phyloP scores from a whole-genome alignment of 2,888 invertebrate genomes.

The Chouioia cunea region DNA sequence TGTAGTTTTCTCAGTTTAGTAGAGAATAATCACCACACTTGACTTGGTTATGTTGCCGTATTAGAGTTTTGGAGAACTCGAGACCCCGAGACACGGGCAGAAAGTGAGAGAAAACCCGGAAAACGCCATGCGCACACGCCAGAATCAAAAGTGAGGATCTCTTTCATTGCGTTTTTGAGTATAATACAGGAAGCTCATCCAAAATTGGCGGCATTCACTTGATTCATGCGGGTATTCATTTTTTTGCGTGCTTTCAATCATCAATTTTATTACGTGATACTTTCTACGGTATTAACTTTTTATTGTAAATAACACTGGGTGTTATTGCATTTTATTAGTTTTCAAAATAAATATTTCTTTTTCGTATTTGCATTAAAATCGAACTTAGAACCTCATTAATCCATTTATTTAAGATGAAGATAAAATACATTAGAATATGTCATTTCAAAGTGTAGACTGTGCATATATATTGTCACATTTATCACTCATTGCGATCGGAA shows the following conservation, averaged over 20 bases:
- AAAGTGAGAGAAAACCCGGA: constrained; percentile 44
- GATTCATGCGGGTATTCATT: background rate
- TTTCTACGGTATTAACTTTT: too few species aligned
- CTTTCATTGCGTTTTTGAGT: constrained; percentile 62
- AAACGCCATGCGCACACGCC: constrained; percentile 61
- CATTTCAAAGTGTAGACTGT: too few species aligned
- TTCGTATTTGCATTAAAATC: too few species aligned
- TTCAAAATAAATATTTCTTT: too few species aligned
- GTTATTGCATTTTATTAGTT: too few species aligned
- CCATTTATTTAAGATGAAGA: too few species aligned
- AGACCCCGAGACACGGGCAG: constrained; percentile 64
- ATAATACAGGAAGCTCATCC: constrained; percentile 55
- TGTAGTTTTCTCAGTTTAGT: constrained; percentile 61
- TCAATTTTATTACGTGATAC: constrained; percentile 14
- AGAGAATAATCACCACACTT: constrained; percentile 65
- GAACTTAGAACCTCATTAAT: too few species aligned
- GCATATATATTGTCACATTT: too few species aligned
- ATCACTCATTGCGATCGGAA: too few species aligned
- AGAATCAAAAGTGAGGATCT: constrained; percentile 59
- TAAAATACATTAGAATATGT: too few species aligned
- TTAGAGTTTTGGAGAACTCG: constrained; percentile 64
- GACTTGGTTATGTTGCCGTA: constrained; percentile 61
- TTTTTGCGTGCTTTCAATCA: constrained; percentile 14
- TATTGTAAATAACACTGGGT: too few species aligned
- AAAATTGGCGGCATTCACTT: constrained; percentile 32